phyloP scores from a whole-genome alignment of 2,113 vertebrate species.

The Meles meles region DNA sequence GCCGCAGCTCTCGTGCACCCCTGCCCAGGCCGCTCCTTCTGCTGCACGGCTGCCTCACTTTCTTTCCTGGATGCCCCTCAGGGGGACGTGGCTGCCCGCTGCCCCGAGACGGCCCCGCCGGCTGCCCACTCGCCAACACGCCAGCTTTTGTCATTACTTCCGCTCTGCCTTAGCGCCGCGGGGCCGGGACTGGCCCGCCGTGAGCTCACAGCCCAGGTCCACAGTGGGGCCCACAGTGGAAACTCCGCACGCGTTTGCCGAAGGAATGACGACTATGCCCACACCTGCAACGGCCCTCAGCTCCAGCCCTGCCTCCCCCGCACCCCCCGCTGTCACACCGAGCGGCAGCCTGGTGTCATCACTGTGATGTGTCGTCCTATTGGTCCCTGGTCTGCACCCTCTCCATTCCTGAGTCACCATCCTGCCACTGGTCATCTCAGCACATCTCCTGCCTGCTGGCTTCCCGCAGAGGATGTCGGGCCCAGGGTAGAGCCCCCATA shows the following conservation, averaged over 20 bases:
- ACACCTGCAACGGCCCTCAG: neutral
- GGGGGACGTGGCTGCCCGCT: neutral
- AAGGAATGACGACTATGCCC: neutral
- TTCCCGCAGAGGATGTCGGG: neutral
- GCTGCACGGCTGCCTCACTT: neutral
- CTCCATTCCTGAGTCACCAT: neutral
- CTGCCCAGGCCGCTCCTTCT: neutral
- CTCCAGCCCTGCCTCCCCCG: neutral
- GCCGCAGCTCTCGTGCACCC: accelerated
- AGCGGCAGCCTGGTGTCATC: neutral
- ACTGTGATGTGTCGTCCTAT: accelerated
- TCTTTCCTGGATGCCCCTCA: neutral
- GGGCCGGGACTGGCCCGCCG: no score
- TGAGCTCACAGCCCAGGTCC: neutral
- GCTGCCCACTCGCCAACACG: neutral
- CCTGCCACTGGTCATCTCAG: neutral
- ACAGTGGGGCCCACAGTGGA: no score
- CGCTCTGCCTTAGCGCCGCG: neutral
- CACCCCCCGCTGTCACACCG: neutral
- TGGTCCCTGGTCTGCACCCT: neutral
- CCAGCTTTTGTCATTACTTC: no score
- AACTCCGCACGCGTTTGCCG: accelerated
- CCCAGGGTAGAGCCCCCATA: neutral
- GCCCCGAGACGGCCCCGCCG: accelerated
- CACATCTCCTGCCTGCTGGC: neutral